A percentile compares a stretch with the other conserved stretches of the same genome.
Evolutionary conservation across 2,888 invertebrate species (phyloP).

Genomic region (Scelioninae gen. 2): DNA sequence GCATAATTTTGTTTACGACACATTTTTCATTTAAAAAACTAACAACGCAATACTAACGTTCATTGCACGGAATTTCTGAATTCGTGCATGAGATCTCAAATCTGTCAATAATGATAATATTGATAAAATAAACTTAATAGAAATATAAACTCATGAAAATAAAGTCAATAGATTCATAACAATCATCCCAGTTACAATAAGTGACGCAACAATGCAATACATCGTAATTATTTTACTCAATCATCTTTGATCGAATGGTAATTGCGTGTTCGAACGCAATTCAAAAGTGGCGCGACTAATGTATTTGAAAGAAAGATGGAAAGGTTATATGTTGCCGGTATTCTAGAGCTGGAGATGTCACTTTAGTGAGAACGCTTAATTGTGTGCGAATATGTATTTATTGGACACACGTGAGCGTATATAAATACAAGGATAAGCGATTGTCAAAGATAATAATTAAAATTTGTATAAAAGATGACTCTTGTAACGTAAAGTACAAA

Average conservation of each 20-base stretch:
- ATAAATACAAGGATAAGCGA: background rate
- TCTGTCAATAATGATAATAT: too few species aligned
- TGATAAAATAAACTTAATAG: too few species aligned
- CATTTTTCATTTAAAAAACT: too few species aligned
- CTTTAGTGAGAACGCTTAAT: too few species aligned
- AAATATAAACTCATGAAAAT: background rate
- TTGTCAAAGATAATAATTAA: background rate
- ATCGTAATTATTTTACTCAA: slow-evolving; percentile 1
- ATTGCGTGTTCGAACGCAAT: slow-evolving; percentile 14
- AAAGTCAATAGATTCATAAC: slow-evolving; percentile 30
- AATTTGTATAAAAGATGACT: background rate
- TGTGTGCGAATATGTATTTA: too few species aligned
- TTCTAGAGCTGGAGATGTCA: background rate
- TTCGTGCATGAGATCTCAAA: too few species aligned
- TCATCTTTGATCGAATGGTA: slow-evolving; percentile 19
- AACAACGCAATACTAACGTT: too few species aligned
- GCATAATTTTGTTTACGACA: too few species aligned
- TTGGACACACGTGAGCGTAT: background rate
- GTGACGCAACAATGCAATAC: background rate
- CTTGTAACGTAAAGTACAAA: background rate
- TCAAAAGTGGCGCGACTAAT: background rate
- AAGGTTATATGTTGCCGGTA: too few species aligned
- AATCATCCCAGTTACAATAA: slow-evolving; percentile 17
- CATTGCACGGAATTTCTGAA: too few species aligned
- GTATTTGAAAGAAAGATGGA: too few species aligned